Evolutionary conservation across 2,888 invertebrate species (phyloP), one percentile per base, ranked within the genome.

Genomic region (Trachelus troglodyta): DNA sequence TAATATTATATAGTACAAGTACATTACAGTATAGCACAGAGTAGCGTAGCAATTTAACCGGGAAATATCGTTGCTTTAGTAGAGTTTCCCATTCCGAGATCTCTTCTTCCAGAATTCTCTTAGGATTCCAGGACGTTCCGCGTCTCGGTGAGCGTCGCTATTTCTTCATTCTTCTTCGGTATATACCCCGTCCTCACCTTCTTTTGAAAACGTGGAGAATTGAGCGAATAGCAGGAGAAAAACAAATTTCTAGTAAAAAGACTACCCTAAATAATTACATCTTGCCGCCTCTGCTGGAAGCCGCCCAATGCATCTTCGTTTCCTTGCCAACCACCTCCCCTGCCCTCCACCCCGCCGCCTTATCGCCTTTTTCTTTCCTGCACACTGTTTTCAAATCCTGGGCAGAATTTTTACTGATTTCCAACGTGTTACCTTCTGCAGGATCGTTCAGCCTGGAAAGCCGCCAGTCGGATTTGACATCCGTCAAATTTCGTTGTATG

Each of bases 191-290:
- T 30, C 23, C 23, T n/a, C 71, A 2, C 15, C 71, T 71, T 71
- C 71, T 34, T 30, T 30, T 23, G 31, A 71, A 12, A 33, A 34
- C 75, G 75, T 15, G 23, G 75, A 75, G 68, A n/a, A 69, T 56
- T 3, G 56, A 56, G 56, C 56, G 56, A 56, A 56, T 23, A 56
- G 33, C 37, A 15, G n/a, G 75, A 31, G 75, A 71, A 37, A 75
- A 77, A 75, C 35, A 30, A 56, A 37, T 75, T 75, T 40, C 37
- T 31, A 34, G 75, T 75, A 71, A 75, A 75, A 69, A 75, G 75
- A 75, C 74, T 75, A 77, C 71, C 56, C 73, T 77, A 77, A 77
- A 77, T 77, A 77, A 77, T 77, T 77, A 77, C 74, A 77, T 77
- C 75, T 77, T 75, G 69, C 75, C 77, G 75, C 75, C 75, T 31